Percentiles rank a stretch among this genome's conserved stretches.
phyloP scores from a whole-genome alignment of 2,888 invertebrate species.

The Dexiosoma caninum region DNA sequence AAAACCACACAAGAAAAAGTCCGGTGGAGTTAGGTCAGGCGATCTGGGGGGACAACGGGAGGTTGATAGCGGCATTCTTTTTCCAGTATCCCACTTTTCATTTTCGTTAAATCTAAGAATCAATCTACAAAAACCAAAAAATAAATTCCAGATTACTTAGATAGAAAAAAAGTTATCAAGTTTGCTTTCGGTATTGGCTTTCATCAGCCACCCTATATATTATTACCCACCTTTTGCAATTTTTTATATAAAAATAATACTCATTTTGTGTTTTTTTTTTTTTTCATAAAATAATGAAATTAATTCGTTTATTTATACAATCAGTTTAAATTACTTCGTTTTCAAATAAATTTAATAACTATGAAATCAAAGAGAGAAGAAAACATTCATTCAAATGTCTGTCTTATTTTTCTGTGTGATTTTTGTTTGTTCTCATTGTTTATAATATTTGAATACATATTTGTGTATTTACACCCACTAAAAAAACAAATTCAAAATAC shows the following conservation, averaged over 20 bases:
- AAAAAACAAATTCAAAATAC: constrained; percentile 43
- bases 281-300: constrained; percentile 55
- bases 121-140: too few species aligned
- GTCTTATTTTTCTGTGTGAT: neutral
- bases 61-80: too few species aligned
- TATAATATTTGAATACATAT: neutral
- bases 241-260: neutral
- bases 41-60: too few species aligned
- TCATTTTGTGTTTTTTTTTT: too few species aligned
- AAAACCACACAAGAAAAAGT: too few species aligned
- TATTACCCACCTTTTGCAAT: neutral
- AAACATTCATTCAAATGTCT: constrained; percentile 28
- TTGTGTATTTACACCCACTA: constrained; percentile 43
- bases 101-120: too few species aligned
- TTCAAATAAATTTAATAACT: neutral
- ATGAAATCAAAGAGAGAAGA: constrained; percentile 23
- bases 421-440: neutral
- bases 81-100: too few species aligned
- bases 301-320: constrained; percentile 60
- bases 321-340: constrained; percentile 9
- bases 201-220: too few species aligned
- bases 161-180: too few species aligned
- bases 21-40: too few species aligned
- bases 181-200: too few species aligned
- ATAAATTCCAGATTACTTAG: too few species aligned